phyloP scores from a whole-genome alignment of 2,888 invertebrate species.

The Ecdyonurus torrentis region DNA sequence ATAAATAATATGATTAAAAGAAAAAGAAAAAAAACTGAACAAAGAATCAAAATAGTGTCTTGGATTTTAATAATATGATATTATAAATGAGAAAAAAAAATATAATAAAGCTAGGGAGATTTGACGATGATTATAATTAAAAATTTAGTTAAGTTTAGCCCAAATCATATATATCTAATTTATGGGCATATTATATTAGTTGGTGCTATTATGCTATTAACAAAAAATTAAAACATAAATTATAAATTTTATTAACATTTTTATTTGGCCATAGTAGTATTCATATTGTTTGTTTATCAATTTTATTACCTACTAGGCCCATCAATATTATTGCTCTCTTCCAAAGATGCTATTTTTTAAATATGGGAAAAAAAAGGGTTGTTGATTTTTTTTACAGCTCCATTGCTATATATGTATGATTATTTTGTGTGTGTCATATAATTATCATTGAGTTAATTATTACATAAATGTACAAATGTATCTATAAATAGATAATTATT shows the following conservation, averaged over 20 bases:
- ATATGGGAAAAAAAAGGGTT: neutral
- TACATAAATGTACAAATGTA: neutral
- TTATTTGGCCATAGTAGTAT: neutral
- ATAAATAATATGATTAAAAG: too few species aligned
- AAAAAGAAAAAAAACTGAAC: too few species aligned
- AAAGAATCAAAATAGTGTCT: neutral
- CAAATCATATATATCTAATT: neutral
- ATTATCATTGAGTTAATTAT: neutral
- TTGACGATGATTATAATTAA: neutral
- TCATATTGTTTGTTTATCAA: neutral
- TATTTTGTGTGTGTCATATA: neutral
- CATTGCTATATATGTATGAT: neutral
- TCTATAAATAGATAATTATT: neutral
- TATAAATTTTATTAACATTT: neutral
- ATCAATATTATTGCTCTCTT: conserved; percentile 10
- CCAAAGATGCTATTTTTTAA: conserved; percentile 15
- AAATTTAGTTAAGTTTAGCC: neutral
- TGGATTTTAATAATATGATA: neutral
- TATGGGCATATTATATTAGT: neutral
- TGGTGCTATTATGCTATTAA: neutral
- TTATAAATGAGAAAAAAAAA: neutral
- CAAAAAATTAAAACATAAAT: neutral
- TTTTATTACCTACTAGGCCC: neutral
- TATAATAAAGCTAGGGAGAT: neutral
- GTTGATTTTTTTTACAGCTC: neutral